Base-by-base conservation (phyloP, 2,888 invertebrate genomes). In the Campoplex capitator region DNA sequence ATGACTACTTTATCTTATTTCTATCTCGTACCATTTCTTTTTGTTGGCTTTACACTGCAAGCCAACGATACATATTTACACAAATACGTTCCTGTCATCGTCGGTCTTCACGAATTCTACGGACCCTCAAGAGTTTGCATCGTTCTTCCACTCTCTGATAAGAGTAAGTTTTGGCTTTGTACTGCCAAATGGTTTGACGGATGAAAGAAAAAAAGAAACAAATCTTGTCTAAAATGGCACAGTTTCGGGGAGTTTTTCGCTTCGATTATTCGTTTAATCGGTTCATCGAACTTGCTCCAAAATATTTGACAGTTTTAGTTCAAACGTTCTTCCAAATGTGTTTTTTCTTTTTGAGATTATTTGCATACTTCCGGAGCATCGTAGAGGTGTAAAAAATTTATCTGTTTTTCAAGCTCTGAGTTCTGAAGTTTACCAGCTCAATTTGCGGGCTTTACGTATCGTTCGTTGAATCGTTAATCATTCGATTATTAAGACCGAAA, bases 51-150 rank as follows among this genome's bases (percentile, higher is more conserved):
- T 48, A 51, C 62, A 7, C 23, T 67, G 8, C 48, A 13, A 32
- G 16, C 58, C 28, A 65, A 65, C 18, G 42, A 82, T 38, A 74
- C 68, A n/a, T 6, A 62, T 70, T 62, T 84, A 18, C 32, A 38
- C 23, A 84, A 62, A 82, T 87, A 87, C 75, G n/a, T 48, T 11
- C 65, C 86, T 0, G 45, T 87, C 45, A 78, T 86, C 42, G 54
- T 51, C 23, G 89, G 90, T 6, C 86, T 92, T 54, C 88, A 89
- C 67, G 82, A 84, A 4, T 84, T 88, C 84, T 92, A 91, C 62
- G 51, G 58, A 56, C 88, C 91, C 8, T 89, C 90, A 3, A 89
- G 91, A 71, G 83, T 92, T 58, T 85, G 89, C 67, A 89, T 92
- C 45, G 78, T 90, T 23, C 83, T 77, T 23, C 84, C 90, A 3